These are phyloP conservation scores for Iselma pallidipennis DNA, from an alignment of 2,888 invertebrate species.

Conservation along the genomic window DNA sequence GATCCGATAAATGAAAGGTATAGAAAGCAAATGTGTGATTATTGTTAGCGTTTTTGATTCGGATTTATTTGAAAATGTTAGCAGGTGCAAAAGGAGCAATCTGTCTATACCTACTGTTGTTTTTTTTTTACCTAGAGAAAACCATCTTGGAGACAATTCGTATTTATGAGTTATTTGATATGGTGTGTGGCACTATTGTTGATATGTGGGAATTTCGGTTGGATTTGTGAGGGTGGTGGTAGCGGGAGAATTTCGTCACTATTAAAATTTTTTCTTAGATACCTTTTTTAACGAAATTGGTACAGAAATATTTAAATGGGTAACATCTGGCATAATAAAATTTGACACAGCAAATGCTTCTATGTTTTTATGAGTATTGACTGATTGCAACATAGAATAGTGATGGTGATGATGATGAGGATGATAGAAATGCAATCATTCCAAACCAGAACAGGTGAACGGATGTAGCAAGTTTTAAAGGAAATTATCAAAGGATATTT, in stretches of 20 bases:
- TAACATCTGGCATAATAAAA: not conserved
- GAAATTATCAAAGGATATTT: slow-evolving; percentile 7
- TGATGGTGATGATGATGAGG: slow-evolving; percentile 1
- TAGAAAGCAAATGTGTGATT: not conserved
- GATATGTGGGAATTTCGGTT: not conserved
- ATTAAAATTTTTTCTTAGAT: no score
- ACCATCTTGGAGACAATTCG: not conserved
- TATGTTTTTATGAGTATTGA: not conserved
- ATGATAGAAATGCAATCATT: slow-evolving; percentile 1
- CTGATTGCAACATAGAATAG: not conserved
- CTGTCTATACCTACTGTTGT: no score
- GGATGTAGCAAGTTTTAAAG: slow-evolving; percentile 14
- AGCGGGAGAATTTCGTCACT: no score
- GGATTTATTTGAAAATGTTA: not conserved
- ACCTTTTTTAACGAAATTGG: no score
- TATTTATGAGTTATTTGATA: not conserved
- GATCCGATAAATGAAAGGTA: not conserved
- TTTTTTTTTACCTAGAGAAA: not conserved
- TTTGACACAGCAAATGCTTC: not conserved
- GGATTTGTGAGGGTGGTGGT: no score
- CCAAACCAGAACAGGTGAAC: slow-evolving; percentile 12
- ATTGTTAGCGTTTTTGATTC: not conserved
- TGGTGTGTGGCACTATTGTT: not conserved
- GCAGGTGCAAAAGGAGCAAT: not conserved
- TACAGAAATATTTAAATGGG: not conserved